Evolutionary conservation across 2,113 vertebrate genomes (phyloP).

Genomic region (Pardalotus punctatus): DNA sequence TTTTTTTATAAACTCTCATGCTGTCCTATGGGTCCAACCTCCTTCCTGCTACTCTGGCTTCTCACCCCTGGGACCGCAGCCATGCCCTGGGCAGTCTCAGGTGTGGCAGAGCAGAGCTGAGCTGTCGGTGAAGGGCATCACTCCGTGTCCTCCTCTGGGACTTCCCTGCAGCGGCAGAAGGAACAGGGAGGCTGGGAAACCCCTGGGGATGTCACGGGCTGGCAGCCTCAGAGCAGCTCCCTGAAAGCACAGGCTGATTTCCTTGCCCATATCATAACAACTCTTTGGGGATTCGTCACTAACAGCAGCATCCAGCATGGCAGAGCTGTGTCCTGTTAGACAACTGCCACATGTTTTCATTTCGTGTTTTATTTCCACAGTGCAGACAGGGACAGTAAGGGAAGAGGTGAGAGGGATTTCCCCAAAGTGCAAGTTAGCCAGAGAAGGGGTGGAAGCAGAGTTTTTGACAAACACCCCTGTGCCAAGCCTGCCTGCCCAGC

Average conservation of each 20-base stretch:
- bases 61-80: neutral
- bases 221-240: neutral
- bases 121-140: neutral
- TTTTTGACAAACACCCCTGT: neutral
- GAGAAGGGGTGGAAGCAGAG: neutral
- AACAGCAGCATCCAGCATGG: neutral
- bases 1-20: neutral
- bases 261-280: neutral
- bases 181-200: neutral
- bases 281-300: neutral
- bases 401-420: neutral
- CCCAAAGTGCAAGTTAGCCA: neutral
- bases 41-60: neutral
- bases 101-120: accelerated
- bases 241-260: accelerated
- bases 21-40: neutral
- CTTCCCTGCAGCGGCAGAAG: neutral
- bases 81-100: neutral
- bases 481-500: neutral
- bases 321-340: neutral
- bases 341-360: neutral
- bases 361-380: neutral
- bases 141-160: neutral
- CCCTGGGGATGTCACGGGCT: neutral
- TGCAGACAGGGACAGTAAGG: neutral